phyloP scores from a whole-genome alignment of 1,140 invertebrate genomes.

The Cyrtorhinus lividipennis region DNA sequence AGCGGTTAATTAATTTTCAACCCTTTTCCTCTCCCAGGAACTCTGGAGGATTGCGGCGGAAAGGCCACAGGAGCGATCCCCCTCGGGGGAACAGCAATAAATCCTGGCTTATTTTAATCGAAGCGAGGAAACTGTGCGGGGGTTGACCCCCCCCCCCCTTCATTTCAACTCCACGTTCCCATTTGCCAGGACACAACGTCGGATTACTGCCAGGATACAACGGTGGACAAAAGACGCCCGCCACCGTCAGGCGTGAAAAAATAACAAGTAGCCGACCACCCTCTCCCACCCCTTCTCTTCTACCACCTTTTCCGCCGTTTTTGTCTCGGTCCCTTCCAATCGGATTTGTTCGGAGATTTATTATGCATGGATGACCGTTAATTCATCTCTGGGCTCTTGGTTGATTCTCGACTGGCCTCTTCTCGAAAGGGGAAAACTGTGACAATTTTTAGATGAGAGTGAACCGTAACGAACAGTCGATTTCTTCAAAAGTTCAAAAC shows the following conservation, averaged over 20 bases:
- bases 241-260: not conserved
- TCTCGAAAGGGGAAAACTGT: too few relatives aligned
- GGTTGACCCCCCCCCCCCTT: too few relatives aligned
- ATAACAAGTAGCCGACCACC: not conserved
- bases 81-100: constrained; percentile 7
- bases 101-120: constrained; percentile 20
- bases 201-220: not conserved
- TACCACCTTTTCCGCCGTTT: too few relatives aligned
- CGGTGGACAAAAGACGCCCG: not conserved
- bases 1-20: constrained; percentile 15
- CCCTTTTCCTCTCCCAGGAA: not conserved
- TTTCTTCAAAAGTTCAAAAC: too few relatives aligned
- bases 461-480: too few relatives aligned
- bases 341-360: not conserved
- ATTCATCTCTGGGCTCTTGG: not conserved
- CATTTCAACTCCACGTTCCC: too few relatives aligned
- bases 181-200: not conserved
- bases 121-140: too few relatives aligned
- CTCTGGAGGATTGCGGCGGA: not conserved
- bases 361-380: not conserved
- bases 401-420: too few relatives aligned
- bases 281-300: not conserved
- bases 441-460: too few relatives aligned
- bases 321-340: not conserved
- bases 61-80: too few relatives aligned